phyloP scores from a whole-genome alignment of 2,113 vertebrate genomes.

The Brienomyrus brachyistius region DNA sequence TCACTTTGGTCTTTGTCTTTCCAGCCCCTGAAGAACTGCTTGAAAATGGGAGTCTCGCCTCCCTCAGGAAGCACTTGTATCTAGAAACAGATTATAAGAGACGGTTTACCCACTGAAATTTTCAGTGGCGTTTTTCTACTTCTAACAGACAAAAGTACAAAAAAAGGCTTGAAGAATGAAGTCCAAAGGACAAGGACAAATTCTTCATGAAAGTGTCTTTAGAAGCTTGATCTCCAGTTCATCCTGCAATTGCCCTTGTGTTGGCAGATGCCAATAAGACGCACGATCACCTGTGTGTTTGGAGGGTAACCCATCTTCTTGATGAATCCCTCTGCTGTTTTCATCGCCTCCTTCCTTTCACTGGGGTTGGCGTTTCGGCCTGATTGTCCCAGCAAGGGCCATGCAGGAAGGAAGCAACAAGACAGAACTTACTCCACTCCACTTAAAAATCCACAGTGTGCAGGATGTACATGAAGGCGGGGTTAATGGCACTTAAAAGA shows the following conservation, averaged over 20 bases:
- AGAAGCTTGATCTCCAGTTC: background rate
- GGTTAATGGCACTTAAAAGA: background rate
- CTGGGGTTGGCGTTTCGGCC: conserved; percentile 75
- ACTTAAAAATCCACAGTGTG: background rate
- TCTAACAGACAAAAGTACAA: background rate
- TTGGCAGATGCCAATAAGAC: background rate
- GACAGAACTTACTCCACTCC: background rate
- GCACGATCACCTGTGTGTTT: conserved; percentile 69
- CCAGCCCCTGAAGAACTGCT: conserved; percentile 84
- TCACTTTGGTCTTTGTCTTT: conserved; percentile 74
- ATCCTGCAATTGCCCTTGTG: background rate
- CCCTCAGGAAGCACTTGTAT: conserved; percentile 86
- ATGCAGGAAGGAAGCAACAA: background rate
- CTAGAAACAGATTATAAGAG: conserved; percentile 52
- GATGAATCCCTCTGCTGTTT: conserved; percentile 80
- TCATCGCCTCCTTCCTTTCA: conserved; percentile 85
- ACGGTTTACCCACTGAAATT: background rate
- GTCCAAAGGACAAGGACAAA: background rate
- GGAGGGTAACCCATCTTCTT: conserved; percentile 76
- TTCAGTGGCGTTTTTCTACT: background rate
- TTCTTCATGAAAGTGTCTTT: background rate
- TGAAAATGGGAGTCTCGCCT: conserved; percentile 84
- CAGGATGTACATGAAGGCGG: background rate
- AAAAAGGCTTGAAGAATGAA: background rate
- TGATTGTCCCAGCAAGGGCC: conserved; percentile 43